phyloP scores from a whole-genome alignment of 2,113 vertebrate genomes.

The Xenotilapia caudafasciata region DNA sequence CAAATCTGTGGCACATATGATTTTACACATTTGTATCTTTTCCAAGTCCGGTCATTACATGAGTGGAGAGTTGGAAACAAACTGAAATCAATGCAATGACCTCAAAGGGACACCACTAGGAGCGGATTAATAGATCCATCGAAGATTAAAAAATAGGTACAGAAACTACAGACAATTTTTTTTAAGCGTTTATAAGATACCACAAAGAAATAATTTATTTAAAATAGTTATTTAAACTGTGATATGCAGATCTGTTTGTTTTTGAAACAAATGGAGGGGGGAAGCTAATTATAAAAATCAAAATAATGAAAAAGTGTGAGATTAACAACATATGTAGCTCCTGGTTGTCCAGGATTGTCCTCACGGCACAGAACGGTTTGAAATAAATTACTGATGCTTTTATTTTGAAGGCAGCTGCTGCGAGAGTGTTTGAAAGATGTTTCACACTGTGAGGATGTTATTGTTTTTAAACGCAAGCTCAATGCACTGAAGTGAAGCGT shows the following conservation, averaged over 20 bases:
- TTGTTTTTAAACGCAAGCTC: background rate
- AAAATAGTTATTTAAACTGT: background rate
- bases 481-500: background rate
- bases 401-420: background rate
- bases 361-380: fast-evolving
- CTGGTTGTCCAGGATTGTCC: background rate
- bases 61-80: background rate
- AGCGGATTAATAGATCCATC: background rate
- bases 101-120: background rate
- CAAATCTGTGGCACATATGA: background rate
- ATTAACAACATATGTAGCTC: background rate
- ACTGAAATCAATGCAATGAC: background rate
- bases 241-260: background rate
- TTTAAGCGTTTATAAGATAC: background rate
- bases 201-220: background rate
- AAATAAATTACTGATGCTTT: background rate
- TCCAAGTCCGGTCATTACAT: background rate
- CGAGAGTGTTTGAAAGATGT: background rate
- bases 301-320: background rate
- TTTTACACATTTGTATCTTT: background rate
- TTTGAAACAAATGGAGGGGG: background rate
- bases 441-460: background rate
- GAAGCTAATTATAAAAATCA: background rate
- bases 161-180: background rate
- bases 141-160: background rate